Base-by-base conservation (phyloP, 2,113 vertebrate genomes). In the Heterochromis multidens region DNA sequence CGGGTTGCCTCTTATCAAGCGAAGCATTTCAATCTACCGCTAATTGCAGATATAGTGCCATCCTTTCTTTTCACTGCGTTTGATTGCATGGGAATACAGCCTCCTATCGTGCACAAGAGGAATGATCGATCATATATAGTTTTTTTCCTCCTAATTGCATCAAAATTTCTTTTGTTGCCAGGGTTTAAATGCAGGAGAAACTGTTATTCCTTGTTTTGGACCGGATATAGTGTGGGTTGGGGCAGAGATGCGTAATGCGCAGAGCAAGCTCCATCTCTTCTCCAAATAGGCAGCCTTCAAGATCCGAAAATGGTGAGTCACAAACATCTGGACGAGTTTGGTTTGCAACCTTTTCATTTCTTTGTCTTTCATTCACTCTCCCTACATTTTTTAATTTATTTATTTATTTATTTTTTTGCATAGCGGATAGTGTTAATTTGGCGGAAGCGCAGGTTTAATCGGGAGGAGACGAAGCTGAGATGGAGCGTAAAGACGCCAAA, bases 151-250 rank as follows among this genome's bases (percentile, higher is more conserved):
- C 96, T 97, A 97, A 97, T 97, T 97, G 96, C 97, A 96, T 97
- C 96, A 97, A 97, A 97, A 96, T 96, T 19, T 93, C 88, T 91
- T 95, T 93, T 97, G 96, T 97, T 95, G 95, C 95, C 89, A 97
- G 97, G 96, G 95, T 97, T 97, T 98, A 98, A 97, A 98, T 97
- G 97, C 96, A 96, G 96, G 96, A 96, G 97, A 96, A 96, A 96
- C 95, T 96, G 96, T 96, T 96, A 95, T 95, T 96, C 95, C 96
- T 96, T 97, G 96, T 97, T 97, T 96, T 95, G 96, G 95, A 96
- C 91, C 95, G 96, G 97, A 96, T 97, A 95, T 97, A 96, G 91
- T 90, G 88, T 88, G 88, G 89, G 92, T 78, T 91, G 92, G 89
- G 88, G 91, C 90, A 91, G 91, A 84, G 92, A 95, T 95, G 95